phyloP scores from a whole-genome alignment of 2,888 invertebrate species.

The Aporophyla lueneburgensis region DNA sequence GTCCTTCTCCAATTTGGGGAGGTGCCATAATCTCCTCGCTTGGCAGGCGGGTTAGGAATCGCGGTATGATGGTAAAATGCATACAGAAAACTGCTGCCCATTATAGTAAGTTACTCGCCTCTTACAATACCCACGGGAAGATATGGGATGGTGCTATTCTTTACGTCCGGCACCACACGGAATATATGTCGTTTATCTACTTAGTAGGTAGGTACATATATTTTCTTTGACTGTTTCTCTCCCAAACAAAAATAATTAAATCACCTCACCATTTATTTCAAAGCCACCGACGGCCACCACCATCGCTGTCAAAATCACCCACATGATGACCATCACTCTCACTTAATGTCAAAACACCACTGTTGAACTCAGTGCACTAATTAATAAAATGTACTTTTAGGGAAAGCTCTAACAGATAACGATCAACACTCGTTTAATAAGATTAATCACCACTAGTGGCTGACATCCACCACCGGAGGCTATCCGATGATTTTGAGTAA shows the following conservation, averaged over 20 bases:
- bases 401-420: neutral
- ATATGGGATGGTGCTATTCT: no score
- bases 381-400: neutral
- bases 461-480: slow-evolving; percentile 4
- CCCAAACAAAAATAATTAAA: neutral
- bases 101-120: no score
- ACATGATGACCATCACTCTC: slow-evolving; percentile 33
- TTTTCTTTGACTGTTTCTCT: neutral
- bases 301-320: slow-evolving; percentile 32
- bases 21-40: no score
- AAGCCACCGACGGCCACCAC: slow-evolving; percentile 31
- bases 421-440: neutral
- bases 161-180: no score
- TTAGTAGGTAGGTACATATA: no score
- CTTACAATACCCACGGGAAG: no score
- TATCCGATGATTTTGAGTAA: neutral
- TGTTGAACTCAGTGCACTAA: neutral
- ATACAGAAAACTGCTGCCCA: no score
- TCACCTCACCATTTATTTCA: slow-evolving; percentile 44
- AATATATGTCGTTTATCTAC: neutral
- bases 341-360: slow-evolving; percentile 1
- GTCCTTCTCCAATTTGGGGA: no score
- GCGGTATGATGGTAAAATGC: no score
- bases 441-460: neutral
- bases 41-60: no score